A percentile compares a stretch with the other conserved stretches of the same genome.
Conservation (phyloP, 2,797 vertebrate genomes). For the Adrianichthys oophorus region DNA sequence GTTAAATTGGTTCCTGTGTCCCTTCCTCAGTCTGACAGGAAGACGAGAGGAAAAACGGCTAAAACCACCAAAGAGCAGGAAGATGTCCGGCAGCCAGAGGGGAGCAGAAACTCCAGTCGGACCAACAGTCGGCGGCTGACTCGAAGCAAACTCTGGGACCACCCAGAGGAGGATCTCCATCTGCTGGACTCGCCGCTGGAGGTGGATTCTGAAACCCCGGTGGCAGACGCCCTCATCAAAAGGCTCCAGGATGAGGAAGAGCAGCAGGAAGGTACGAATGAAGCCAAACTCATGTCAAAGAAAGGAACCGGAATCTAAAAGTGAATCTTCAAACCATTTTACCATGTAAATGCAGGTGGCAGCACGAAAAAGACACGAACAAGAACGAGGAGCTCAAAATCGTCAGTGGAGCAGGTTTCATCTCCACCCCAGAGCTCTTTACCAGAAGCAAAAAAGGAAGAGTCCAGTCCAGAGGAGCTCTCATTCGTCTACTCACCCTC, state of each 20-base stretch:
- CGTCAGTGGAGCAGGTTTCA: slow-evolving; percentile 11
- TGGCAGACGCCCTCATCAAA: slow-evolving; percentile 73
- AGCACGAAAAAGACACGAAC: slow-evolving; percentile 50
- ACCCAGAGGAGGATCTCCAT: slow-evolving; percentile 61
- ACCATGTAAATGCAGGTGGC: slow-evolving; percentile 25
- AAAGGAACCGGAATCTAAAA: neutral
- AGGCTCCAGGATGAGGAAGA: slow-evolving; percentile 69
- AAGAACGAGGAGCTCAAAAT: slow-evolving; percentile 50
- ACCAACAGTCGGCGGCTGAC: slow-evolving; percentile 41
- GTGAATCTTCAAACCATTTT: neutral
- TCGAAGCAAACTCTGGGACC: slow-evolving; percentile 69
- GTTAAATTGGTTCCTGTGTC: slow-evolving; percentile 54
- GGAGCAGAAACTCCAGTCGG: slow-evolving; percentile 10
- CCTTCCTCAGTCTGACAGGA: slow-evolving; percentile 70
- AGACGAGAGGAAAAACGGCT: slow-evolving; percentile 25
- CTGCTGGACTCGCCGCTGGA: slow-evolving; percentile 64
- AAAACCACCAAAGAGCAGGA: slow-evolving; percentile 25
- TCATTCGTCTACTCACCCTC: slow-evolving; percentile 83
- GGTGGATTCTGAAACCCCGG: slow-evolving; percentile 64
- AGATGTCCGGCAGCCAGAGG: slow-evolving; percentile 10
- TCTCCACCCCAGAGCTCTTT: slow-evolving; percentile 16
- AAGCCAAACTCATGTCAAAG: no score
- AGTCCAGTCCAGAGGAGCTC: slow-evolving; percentile 51
- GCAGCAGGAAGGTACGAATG: slow-evolving; percentile 51
- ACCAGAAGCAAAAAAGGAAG: slow-evolving; percentile 48